Evolutionary conservation across 2,797 vertebrate species (phyloP), one percentile per base, ranked within the genome.

Genomic region (Poeciliopsis gracilis): DNA sequence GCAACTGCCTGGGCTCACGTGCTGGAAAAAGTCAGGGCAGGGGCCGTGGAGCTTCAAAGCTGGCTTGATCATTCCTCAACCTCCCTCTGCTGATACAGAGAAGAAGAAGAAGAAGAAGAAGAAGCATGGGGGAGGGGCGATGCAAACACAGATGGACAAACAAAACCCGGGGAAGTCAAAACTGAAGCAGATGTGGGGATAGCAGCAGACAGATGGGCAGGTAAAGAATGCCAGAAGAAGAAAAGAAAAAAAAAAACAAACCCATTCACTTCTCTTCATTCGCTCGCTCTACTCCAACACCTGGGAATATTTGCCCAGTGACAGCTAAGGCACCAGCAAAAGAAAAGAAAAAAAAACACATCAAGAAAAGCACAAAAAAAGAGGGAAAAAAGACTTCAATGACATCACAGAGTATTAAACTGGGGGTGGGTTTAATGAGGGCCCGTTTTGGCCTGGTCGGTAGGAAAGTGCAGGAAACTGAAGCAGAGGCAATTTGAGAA

Each of bases 341-440:
- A 53, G 53, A 73, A 74, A 55, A 8, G 1, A 25, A 78, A 77
- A 77, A 80, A 72, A 76, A 49, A 38, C 5, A 38, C 5, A 23
- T 43, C 13, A 86, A 86, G 82, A 82, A 82, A 85, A 75, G 55
- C 30, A 86, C 84, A 87, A 86, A 84, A 85, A 88, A 84, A 79
- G 75, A 79, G 77, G 4, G 5, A 69, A 11, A 28, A 71, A 71
- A 93, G 91, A 89, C 73, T 81, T 80, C 77, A 91, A 90, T 96
- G 95, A 95, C 94, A 94, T 96, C 94, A 96, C 94, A 82, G 90
- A 90, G 93, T 91, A 94, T 94, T 94, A 94, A 88, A 89, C 75
- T 87, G 91, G 91, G 90, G 90, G 90, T 80, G 88, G 92, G 88
- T 89, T 89, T 93, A 93, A 93, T 94, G 92, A 89, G 88, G 86